phyloP scores from a whole-genome alignment of 92 coral and sea anemone genomes.

The Parazoanthus darwini region DNA sequence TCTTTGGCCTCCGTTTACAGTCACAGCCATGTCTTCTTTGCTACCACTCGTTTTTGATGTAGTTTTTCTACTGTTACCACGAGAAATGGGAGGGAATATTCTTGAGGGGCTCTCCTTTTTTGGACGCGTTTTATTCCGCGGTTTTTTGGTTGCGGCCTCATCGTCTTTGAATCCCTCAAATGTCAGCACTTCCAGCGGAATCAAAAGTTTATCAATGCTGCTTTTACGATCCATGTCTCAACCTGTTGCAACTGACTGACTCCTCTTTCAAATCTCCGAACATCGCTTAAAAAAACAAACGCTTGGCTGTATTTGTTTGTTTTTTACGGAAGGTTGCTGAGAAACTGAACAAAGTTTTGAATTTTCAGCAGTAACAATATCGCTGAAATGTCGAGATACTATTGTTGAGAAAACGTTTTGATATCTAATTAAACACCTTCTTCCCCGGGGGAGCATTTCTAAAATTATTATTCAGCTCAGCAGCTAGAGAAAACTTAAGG shows the following conservation, averaged over 20 bases:
- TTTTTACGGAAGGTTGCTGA: constrained; percentile 1
- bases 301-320: not conserved
- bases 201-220: not conserved
- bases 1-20: not conserved
- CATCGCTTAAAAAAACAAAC: not conserved
- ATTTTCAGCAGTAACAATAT: constrained; percentile 1
- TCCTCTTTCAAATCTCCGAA: not conserved
- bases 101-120: not conserved
- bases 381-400: not conserved
- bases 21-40: not conserved
- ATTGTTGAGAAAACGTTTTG: not conserved
- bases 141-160: not conserved
- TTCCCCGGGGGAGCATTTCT: no score
- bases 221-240: constrained; percentile 28
- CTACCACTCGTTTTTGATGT: not conserved
- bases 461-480: not conserved
- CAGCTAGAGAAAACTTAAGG: not conserved
- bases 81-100: constrained; percentile 21
- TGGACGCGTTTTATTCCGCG: not conserved
- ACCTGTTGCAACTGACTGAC: not conserved
- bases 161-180: constrained; percentile 11
- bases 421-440: not conserved
- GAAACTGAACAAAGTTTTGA: constrained; percentile 7
- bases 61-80: not conserved
- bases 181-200: constrained; percentile 25